Evolutionary conservation across 1,140 invertebrate genomes (phyloP).

Genomic region (Achroia grisella): DNA sequence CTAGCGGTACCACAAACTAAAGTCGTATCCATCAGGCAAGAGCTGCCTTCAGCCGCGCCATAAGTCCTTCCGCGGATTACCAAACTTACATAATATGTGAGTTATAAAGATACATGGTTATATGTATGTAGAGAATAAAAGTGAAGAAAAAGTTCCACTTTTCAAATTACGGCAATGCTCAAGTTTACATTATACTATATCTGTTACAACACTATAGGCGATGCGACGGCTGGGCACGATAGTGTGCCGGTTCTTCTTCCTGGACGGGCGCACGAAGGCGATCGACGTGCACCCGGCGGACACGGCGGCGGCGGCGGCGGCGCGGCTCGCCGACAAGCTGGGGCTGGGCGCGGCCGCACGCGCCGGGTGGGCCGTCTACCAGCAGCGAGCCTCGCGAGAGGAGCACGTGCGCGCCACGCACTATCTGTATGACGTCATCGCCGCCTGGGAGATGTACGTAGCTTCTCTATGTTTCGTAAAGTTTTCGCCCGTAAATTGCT

Average conservation of each 20-base stretch:
- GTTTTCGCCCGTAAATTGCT: too few species aligned
- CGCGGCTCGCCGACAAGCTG: conserved; percentile 91
- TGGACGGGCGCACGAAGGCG: conserved; percentile 95
- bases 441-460: conserved; percentile 82
- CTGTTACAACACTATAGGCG: conserved; percentile 72
- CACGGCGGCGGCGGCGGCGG: conserved; percentile 91
- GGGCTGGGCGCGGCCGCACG: conserved; percentile 80
- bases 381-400: conserved; percentile 87
- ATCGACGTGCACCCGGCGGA: conserved; percentile 96
- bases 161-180: too few species aligned
- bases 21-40: too few species aligned
- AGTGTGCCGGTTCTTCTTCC: conserved; percentile 95
- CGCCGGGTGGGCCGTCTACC: conserved; percentile 96
- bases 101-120: too few species aligned
- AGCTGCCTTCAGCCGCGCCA: too few species aligned
- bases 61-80: too few species aligned
- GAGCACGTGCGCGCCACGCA: conserved; percentile 95
- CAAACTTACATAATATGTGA: too few species aligned
- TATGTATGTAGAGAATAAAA: too few species aligned
- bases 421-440: conserved; percentile 95
- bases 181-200: background rate
- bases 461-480: too few species aligned
- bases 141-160: too few species aligned
- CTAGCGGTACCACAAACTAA: too few species aligned
- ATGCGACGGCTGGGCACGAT: conserved; percentile 93